These are phyloP conservation scores for Trichosurus vulpecula DNA, from an alignment of 2,797 vertebrate species.

Conservation along the genomic window DNA sequence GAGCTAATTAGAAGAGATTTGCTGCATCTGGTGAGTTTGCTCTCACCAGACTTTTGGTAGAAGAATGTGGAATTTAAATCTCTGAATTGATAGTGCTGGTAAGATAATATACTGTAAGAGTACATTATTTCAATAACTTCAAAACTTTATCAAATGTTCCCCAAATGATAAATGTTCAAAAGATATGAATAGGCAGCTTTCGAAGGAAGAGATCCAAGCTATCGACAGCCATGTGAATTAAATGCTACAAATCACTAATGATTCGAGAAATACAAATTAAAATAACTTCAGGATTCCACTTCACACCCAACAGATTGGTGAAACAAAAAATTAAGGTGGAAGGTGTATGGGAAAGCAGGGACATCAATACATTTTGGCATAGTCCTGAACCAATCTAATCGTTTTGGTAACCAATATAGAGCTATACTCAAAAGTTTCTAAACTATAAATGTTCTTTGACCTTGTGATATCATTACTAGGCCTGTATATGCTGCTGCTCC, in stretches of 20 bases:
- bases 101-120: neutral
- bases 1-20: neutral
- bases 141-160: neutral
- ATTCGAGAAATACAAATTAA: neutral
- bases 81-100: neutral
- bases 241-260: neutral
- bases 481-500: neutral
- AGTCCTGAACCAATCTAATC: neutral
- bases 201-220: neutral
- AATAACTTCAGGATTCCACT: neutral
- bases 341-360: neutral
- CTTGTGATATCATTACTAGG: neutral
- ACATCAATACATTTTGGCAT: neutral
- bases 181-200: neutral
- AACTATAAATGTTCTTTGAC: neutral
- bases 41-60: neutral
- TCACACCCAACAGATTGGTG: neutral
- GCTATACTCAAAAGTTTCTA: neutral
- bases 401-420: neutral
- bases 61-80: neutral
- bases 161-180: neutral
- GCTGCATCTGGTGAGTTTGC: neutral
- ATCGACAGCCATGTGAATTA: neutral
- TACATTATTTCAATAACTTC: neutral
- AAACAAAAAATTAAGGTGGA: neutral